A percentile compares a stretch with the other conserved stretches of the same genome.
Evolutionary conservation across 2,797 vertebrate species (phyloP).

Genomic region (Semotilus atromaculatus): DNA sequence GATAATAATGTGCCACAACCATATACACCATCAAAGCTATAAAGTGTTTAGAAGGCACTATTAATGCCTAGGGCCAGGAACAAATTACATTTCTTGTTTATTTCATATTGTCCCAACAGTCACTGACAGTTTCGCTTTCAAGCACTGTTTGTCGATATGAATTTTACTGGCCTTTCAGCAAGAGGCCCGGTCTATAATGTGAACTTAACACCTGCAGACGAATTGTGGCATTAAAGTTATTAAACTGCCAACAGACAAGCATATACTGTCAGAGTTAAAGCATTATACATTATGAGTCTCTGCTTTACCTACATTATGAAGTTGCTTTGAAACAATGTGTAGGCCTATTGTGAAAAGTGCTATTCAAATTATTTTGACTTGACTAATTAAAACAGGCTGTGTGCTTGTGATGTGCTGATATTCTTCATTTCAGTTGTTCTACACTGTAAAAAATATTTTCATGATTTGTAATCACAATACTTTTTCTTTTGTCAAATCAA

Average conservation of each 20-base stretch:
- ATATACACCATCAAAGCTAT: neutral
- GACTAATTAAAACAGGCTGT: neutral
- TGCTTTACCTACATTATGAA: neutral
- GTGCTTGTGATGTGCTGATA: no score
- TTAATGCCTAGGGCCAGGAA: neutral
- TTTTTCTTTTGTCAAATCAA: no score
- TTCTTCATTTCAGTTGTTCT: no score
- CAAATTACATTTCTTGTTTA: slow-evolving; percentile 12
- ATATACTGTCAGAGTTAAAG: neutral
- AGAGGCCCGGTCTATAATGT: neutral
- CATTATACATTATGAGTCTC: no score
- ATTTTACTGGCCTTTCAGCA: neutral
- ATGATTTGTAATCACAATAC: no score
- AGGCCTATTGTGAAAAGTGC: neutral
- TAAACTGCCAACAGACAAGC: neutral
- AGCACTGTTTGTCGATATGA: neutral
- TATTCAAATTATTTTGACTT: neutral
- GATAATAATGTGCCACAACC: slow-evolving; percentile 11
- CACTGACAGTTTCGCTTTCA: neutral
- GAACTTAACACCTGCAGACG: neutral
- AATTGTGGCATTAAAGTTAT: neutral
- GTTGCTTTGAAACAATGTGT: no score
- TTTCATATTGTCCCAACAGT: neutral
- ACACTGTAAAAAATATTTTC: no score
- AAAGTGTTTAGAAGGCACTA: neutral